Evolutionary conservation across 2,113 vertebrate genomes (phyloP), one percentile per base, ranked within the genome.

Genomic region (Toxotes chatareus): DNA sequence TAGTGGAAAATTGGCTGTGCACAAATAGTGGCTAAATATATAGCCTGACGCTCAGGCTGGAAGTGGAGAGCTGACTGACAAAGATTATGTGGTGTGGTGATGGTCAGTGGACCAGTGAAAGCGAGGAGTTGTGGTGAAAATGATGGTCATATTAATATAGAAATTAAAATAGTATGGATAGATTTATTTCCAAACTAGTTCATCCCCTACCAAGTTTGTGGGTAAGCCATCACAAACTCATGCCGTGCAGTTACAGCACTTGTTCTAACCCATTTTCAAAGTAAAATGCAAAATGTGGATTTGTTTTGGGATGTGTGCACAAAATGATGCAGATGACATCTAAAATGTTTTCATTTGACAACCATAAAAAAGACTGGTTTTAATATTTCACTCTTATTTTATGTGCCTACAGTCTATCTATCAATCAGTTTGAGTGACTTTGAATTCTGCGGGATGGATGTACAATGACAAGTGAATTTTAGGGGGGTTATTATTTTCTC

Each of bases 1-100:
- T 62, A 34, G 34, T 56, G 76, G 76, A 62, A 87, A 88, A 88
- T 38, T 83, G 31, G 55, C 84, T 63, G 42, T 67, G 59, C 44
- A 65, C 64, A 76, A 67, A 81, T 36, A 85, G 76, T 51, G 31
- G 11, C 44, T 79, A 51, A 36, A 83, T 70, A 75, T 70, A 66
- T 31, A 60, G 10, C 32, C 74, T 13, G 72, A 21, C 11, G 11
- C 44, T 62, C 19, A 7, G 23, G 38, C 55, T 71, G 47, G 21
- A 57, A 67, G 51, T 65, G 46, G 36, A 42, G 36, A 51, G 40
- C 65, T 78, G 71, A 32, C 42, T 64, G 75, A 44, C 40, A 69
- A 57, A 76, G 79, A 64, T 82, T 27, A 5, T 32, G 53, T n/a
- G 42, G 46, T 19, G 10, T 27, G 46, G 64, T 53, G 42, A 84